phyloP scores from a whole-genome alignment of 2,113 vertebrate genomes.

The Ardeotis arabs region DNA sequence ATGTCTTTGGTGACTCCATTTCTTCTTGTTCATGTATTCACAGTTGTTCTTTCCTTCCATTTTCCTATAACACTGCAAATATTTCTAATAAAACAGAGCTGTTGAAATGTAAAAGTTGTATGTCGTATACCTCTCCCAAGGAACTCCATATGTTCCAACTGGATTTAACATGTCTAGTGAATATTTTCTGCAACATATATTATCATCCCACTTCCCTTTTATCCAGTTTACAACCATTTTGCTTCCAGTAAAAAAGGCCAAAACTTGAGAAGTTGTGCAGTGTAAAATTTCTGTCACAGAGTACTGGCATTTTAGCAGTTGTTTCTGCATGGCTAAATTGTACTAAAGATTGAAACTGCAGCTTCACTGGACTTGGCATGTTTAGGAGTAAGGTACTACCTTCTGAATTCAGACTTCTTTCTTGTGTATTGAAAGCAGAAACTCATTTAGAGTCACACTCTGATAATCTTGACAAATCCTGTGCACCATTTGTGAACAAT shows the following conservation, averaged over 20 bases:
- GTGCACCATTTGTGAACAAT: not conserved
- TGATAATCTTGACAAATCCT: not conserved
- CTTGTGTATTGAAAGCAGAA: not conserved
- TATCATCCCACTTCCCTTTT: not conserved
- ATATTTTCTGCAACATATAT: not conserved
- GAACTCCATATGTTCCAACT: not conserved
- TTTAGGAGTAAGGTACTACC: not conserved
- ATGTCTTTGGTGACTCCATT: not conserved
- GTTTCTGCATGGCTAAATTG: not conserved
- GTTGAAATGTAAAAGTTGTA: not conserved
- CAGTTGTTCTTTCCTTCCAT: not conserved
- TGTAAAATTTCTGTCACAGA: not conserved
- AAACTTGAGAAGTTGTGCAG: not conserved
- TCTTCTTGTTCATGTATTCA: not conserved
- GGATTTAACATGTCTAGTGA: not conserved
- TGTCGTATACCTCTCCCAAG: not conserved
- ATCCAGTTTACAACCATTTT: not conserved
- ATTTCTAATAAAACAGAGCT: not conserved
- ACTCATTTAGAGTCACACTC: not conserved
- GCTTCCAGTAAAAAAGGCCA: not conserved
- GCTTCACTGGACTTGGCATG: not conserved
- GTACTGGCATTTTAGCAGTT: not conserved
- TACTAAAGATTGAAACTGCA: conserved; percentile 10
- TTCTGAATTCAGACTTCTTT: not conserved
- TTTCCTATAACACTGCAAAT: not conserved